These are phyloP conservation scores for Trichopoda pennipes DNA, from an alignment of 2,888 invertebrate species.

Conservation along the genomic window DNA sequence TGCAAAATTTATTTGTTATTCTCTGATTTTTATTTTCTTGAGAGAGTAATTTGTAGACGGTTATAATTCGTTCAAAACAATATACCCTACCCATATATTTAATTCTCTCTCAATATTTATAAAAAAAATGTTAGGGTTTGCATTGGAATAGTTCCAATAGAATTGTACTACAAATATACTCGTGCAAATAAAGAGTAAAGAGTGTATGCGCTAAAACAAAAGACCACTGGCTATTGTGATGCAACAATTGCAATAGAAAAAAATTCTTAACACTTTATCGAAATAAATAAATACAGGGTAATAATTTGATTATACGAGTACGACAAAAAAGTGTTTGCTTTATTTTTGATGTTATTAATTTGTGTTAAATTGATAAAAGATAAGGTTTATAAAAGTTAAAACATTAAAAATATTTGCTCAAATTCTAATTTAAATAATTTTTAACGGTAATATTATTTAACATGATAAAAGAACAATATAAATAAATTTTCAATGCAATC, in stretches of 20 bases:
- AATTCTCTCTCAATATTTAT: neutral
- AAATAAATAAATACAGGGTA: constrained; percentile 28
- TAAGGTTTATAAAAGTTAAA: no score
- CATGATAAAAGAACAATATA: no score
- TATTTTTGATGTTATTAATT: neutral
- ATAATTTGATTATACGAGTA: neutral
- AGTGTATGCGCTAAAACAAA: constrained; percentile 7
- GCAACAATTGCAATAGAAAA: constrained; percentile 56
- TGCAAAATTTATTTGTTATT: constrained; percentile 35
- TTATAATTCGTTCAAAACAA: constrained; percentile 1
- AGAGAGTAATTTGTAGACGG: constrained; percentile 31
- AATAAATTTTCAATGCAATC: no score
- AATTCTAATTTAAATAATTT: no score
- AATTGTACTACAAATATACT: constrained; percentile 28
- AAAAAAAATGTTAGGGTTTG: neutral
- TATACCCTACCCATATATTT: neutral
- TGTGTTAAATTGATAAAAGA: no score
- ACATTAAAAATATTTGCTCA: no score
- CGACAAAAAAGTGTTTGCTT: no score
- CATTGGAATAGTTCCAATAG: constrained; percentile 59
- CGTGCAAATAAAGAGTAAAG: neutral
- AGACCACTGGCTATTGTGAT: constrained; percentile 50
- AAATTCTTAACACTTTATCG: neutral
- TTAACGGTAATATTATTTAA: no score
- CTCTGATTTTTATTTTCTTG: constrained; percentile 26